Conservation (phyloP, 2,888 invertebrate species). For the Melanostoma mellinum region DNA sequence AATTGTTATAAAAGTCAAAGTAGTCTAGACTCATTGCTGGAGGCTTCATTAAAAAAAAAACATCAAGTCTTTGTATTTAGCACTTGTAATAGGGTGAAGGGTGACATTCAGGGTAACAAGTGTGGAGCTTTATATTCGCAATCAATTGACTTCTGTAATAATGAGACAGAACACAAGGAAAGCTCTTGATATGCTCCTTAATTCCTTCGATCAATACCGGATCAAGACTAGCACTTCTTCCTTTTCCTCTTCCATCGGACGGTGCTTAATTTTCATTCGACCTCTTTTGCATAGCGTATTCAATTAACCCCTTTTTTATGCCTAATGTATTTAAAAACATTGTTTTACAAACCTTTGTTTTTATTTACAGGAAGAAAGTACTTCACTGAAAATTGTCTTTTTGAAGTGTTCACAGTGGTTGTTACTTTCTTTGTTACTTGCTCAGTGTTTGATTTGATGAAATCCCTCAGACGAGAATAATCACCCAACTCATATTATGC, state of each 20-base stretch:
- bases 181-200: no score
- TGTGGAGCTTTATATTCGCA: no score
- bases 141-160: no score
- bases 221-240: no score
- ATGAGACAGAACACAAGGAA: no score
- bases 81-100: no score
- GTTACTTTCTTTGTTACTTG: conserved; percentile 16
- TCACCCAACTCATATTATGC: conserved; percentile 19
- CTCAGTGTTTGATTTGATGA: conserved; percentile 13
- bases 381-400: background rate
- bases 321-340: conserved; percentile 14
- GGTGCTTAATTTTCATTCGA: conserved; percentile 2
- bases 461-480: conserved; percentile 11
- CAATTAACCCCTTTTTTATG: conserved; percentile 14
- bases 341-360: conserved; percentile 9
- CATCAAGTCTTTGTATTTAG: no score
- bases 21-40: no score
- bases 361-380: conserved; percentile 16
- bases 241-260: conserved; percentile 10
- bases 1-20: no score
- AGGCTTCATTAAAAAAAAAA: no score
- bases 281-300: conserved; percentile 17
- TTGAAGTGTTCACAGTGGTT: conserved; percentile 13
- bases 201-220: no score
- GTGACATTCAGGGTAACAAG: no score